phyloP scores from a whole-genome alignment of 2,888 invertebrate species.

The Mesodorylaimus sp. region DNA sequence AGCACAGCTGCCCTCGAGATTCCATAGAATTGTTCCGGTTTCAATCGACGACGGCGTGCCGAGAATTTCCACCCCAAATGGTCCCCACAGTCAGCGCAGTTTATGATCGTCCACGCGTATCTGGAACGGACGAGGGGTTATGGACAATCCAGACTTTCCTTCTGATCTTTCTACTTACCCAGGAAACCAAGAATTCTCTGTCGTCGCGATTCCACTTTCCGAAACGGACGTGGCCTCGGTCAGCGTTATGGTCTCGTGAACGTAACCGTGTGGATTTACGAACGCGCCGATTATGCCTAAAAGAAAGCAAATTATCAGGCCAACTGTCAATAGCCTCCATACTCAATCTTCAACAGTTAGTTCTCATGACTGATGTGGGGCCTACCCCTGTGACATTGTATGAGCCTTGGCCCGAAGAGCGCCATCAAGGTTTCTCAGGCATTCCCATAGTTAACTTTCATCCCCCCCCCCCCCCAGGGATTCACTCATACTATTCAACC shows the following conservation, averaged over 20 bases:
- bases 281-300: constrained; percentile 58
- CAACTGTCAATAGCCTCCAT: too few species aligned
- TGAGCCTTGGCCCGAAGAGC: too few species aligned
- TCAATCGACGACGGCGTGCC: constrained; percentile 36
- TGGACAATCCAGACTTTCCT: neutral
- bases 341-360: too few species aligned
- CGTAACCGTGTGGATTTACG: constrained; percentile 57
- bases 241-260: constrained; percentile 57
- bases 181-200: constrained; percentile 66
- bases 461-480: too few species aligned
- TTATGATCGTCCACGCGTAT: constrained; percentile 59
- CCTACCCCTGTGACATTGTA: too few species aligned
- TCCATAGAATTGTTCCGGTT: constrained; percentile 52
- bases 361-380: too few species aligned
- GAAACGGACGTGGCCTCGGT: constrained; percentile 29
- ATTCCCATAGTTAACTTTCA: too few species aligned
- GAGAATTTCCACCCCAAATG: constrained; percentile 68
- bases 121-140: constrained; percentile 34
- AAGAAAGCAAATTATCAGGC: too few species aligned
- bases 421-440: too few species aligned
- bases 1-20: too few species aligned
- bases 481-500: too few species aligned
- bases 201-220: constrained; percentile 41
- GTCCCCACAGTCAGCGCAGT: constrained; percentile 46
- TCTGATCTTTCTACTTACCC: constrained; percentile 40